These are phyloP conservation scores for Achlya flavicornis DNA, from an alignment of 2,888 invertebrate genomes.

Conservation along the genomic window DNA sequence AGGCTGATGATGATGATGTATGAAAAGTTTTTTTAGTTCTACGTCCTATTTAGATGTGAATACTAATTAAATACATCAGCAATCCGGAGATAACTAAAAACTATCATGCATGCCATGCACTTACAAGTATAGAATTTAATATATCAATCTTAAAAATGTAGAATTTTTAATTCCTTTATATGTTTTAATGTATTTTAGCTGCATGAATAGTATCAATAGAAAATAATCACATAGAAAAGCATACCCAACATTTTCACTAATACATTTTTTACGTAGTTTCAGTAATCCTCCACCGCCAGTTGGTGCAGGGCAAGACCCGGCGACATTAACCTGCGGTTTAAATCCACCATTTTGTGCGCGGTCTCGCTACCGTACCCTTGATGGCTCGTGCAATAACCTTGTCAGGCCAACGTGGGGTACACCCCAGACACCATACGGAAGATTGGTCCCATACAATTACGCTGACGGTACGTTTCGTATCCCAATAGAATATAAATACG, in stretches of 20 bases:
- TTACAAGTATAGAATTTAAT: no score
- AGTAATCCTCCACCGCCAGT: constrained; percentile 73
- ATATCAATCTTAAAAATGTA: no score
- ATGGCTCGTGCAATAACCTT: constrained; percentile 98
- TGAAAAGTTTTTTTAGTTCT: no score
- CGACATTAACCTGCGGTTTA: constrained; percentile 75
- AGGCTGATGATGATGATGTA: no score
- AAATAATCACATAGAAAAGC: not conserved
- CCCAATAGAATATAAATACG: constrained; percentile 1
- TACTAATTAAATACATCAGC: no score
- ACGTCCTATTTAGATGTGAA: no score
- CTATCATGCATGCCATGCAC: no score
- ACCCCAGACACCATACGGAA: constrained; percentile 88
- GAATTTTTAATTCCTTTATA: not conserved
- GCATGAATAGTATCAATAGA: not conserved
- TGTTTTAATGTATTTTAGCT: not conserved
- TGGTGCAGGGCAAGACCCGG: constrained; percentile 70
- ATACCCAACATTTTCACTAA: not conserved
- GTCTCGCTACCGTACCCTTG: constrained; percentile 88
- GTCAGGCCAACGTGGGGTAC: constrained; percentile 92
- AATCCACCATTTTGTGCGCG: constrained; percentile 76
- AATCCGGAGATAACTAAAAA: no score
- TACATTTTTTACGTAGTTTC: constrained; percentile 54
- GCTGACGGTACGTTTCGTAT: constrained; percentile 84
- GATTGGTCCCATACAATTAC: constrained; percentile 86